Evolutionary conservation across 2,113 vertebrate genomes (phyloP), one percentile per base, ranked within the genome.

Genomic region (Cercopithecus mona): DNA sequence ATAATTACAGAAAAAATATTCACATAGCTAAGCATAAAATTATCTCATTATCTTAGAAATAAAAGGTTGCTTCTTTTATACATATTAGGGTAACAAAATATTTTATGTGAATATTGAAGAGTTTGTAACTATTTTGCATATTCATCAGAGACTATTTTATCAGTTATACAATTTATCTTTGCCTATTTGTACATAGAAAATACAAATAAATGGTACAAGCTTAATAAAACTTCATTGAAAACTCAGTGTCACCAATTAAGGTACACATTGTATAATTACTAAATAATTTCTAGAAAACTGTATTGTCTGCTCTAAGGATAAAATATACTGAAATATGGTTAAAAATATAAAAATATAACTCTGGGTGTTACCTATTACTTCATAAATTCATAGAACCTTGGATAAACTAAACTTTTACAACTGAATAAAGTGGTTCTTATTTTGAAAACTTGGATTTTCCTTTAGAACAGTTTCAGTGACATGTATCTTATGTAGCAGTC

Each of bases 241-340:
- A 78, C 22, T 96, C 92, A 98, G 95, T 96, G 27, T 73, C 97
- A 40, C 48, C 98, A 98, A 98, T 94, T 97, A 97, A 97, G 96
- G 50, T 94, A 55, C 8, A 90, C 91, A 96, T 88, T 95, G 48
- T 87, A 97, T 82, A 97, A 90, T 96, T 98, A 98, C 97, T 12
- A 18, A 97, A 97, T 92, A 97, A 97, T 96, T 97, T 98, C 96
- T 98, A 90, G 96, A 97, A 94, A 90, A n/a, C 70, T 93, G 27
- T 90, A 94, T 97, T 88, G 86, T 97, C 87, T 98, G 82, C 94
- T 95, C 85, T 97, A 70, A 86, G 91, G 96, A 93, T 97, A 88
- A 97, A 98, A 98, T 97, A 97, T 32, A 97, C 40, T 95, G 97
- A 98, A 97, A 97, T 95, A 98, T 97, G 98, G 94, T 96, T 98